Conservation (phyloP, 2,888 invertebrate species). For the Hirudinaria manillensis region DNA sequence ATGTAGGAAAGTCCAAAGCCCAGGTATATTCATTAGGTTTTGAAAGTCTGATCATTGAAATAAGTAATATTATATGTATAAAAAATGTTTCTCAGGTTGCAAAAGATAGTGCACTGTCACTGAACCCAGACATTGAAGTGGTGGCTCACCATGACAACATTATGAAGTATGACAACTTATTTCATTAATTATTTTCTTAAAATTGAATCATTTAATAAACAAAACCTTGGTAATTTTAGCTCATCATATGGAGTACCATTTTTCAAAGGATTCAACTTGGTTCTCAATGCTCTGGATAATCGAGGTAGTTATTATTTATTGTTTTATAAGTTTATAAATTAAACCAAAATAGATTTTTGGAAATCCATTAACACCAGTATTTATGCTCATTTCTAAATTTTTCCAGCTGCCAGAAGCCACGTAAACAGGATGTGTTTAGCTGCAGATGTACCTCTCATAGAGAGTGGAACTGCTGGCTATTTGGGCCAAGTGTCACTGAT, state of each 20-base stretch:
- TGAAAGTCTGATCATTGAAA: not conserved
- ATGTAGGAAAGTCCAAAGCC: conserved; percentile 95
- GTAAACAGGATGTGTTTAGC: conserved; percentile 98
- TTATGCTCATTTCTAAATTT: not conserved
- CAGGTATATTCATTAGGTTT: conserved; percentile 44
- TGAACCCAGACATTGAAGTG: conserved; percentile 82
- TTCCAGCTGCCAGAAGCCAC: conserved; percentile 80
- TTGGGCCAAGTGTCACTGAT: conserved; percentile 71
- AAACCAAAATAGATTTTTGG: not conserved
- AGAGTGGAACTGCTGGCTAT: conserved; percentile 95
- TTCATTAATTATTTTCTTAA: not conserved
- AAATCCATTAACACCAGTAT: not conserved
- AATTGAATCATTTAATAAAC: not conserved
- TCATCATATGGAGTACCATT: conserved; percentile 81
- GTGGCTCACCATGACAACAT: conserved; percentile 86
- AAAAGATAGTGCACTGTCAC: conserved; percentile 75
- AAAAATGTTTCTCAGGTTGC: conserved; percentile 64
- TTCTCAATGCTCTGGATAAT: conserved; percentile 95
- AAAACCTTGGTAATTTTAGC: conserved; percentile 57
- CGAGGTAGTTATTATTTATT: conserved; percentile 55
- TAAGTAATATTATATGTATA: not conserved
- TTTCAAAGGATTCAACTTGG: conserved; percentile 82
- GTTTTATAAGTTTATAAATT: not conserved
- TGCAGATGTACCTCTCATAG: conserved; percentile 84
- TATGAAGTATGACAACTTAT: conserved; percentile 63